Percentiles rank a stretch among this genome's conserved stretches.
These are phyloP conservation scores for Oryzias dopingdopingensis DNA, from an alignment of 2,797 vertebrate species.

Conservation along the genomic window DNA sequence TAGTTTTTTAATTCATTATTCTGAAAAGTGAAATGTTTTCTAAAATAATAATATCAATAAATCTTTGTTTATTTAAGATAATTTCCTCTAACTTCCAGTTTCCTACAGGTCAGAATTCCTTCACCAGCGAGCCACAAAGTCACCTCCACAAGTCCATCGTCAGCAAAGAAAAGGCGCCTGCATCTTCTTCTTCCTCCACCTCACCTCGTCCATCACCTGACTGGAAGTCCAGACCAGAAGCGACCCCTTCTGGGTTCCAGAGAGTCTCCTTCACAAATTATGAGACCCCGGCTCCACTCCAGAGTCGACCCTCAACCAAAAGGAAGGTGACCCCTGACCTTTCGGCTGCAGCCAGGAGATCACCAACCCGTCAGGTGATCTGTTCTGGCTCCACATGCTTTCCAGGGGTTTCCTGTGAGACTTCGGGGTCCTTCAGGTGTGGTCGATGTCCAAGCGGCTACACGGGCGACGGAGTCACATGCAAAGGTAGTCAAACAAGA, in stretches of 20 bases:
- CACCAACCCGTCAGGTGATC: slow-evolving; percentile 40
- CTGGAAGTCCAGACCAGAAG: slow-evolving; percentile 40
- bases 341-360: slow-evolving; percentile 21
- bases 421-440: slow-evolving; percentile 75
- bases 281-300: slow-evolving; percentile 23
- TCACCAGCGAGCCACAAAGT: slow-evolving; percentile 27
- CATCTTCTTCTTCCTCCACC: slow-evolving; percentile 27
- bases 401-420: slow-evolving; percentile 80
- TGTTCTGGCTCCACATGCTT: slow-evolving; percentile 83
- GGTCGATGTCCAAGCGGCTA: slow-evolving; percentile 83
- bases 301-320: slow-evolving; percentile 39
- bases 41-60: too few species aligned
- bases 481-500: slow-evolving; percentile 77
- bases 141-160: slow-evolving; percentile 34
- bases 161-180: slow-evolving; percentile 32
- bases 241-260: slow-evolving; percentile 19
- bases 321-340: slow-evolving; percentile 46
- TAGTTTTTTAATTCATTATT: too few species aligned
- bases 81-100: slow-evolving; percentile 68
- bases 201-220: slow-evolving; percentile 42
- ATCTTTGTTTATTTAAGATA: slow-evolving; percentile 44
- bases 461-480: slow-evolving; percentile 81
- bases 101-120: slow-evolving; percentile 68
- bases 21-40: too few species aligned
- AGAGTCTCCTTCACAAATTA: slow-evolving; percentile 32